Conservation (phyloP, 2,797 vertebrate genomes). For the Melanotaenia boesemani region DNA sequence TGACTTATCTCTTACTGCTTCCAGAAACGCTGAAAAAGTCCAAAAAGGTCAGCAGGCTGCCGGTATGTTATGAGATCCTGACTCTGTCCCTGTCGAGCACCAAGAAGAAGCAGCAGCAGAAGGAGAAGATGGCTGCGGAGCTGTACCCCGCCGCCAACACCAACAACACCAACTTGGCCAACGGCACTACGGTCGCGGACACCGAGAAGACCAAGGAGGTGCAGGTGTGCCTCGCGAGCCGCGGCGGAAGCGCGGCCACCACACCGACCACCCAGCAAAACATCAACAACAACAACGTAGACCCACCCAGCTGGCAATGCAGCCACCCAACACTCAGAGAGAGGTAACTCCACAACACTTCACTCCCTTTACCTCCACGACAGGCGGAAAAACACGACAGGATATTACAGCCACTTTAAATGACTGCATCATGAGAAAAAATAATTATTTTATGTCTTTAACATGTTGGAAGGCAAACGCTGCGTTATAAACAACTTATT, state of each 20-base stretch:
- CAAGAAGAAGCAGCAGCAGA: constrained; percentile 50
- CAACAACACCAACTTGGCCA: constrained; percentile 85
- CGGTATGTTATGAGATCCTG: constrained; percentile 87
- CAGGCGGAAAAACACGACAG: background rate
- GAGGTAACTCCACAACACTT: constrained; percentile 81
- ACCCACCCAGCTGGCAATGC: constrained; percentile 90
- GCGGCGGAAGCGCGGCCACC: constrained; percentile 74
- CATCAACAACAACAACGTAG: constrained; percentile 93
- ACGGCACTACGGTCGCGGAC: constrained; percentile 80
- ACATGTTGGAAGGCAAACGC: too few relatives aligned
- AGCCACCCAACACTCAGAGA: constrained; percentile 94
- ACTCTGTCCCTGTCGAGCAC: constrained; percentile 83
- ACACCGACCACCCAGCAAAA: constrained; percentile 85
- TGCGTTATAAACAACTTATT: too few relatives aligned
- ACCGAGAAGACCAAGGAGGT: constrained; percentile 84
- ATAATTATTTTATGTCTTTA: too few relatives aligned
- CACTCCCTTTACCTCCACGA: background rate
- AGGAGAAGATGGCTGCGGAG: constrained; percentile 95
- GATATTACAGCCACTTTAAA: background rate
- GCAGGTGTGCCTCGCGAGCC: constrained; percentile 80
- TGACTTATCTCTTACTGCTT: constrained; percentile 92
- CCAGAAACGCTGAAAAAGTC: constrained; percentile 94
- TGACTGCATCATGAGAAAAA: too few relatives aligned
- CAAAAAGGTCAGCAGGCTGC: constrained; percentile 85
- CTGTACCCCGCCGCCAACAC: constrained; percentile 83